Conservation (phyloP, 2,113 vertebrate species). For the Pachycephala philippinensis region DNA sequence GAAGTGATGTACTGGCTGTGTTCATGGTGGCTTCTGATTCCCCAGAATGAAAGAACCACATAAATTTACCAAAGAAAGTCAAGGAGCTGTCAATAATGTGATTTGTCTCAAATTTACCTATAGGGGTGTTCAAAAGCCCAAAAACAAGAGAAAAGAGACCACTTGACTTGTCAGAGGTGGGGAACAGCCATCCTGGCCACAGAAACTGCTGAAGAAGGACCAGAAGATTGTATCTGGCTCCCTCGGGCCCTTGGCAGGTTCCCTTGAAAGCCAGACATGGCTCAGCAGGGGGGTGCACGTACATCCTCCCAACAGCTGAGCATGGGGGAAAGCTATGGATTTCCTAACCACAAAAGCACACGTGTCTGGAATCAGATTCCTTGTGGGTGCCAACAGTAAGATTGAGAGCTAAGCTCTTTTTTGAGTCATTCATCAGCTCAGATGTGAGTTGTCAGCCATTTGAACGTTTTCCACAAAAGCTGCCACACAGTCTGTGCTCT, state of each 20-base stretch:
- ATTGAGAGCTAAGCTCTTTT: background rate
- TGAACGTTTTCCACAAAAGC: slow-evolving; percentile 26
- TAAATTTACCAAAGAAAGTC: background rate
- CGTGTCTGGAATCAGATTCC: background rate
- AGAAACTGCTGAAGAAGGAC: background rate
- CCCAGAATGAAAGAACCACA: background rate
- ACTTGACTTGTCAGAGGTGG: background rate
- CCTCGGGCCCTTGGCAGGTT: background rate
- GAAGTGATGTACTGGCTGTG: background rate
- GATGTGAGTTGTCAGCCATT: slow-evolving; percentile 23
- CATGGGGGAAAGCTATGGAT: background rate
- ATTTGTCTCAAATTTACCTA: background rate
- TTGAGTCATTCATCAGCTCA: slow-evolving; percentile 56
- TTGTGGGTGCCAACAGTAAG: background rate
- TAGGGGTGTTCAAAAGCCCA: background rate
- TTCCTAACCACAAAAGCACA: background rate
- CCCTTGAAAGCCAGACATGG: background rate
- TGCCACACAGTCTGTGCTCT: slow-evolving; percentile 1
- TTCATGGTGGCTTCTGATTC: background rate
- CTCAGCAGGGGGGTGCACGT: background rate
- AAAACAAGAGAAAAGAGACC: background rate
- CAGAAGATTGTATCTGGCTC: rapidly evolving
- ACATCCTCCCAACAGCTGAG: background rate
- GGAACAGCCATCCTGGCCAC: background rate
- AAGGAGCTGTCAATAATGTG: background rate